Percentiles rank a stretch among this genome's conserved stretches.
Evolutionary conservation across 2,888 invertebrate species (phyloP).

Genomic region (Dynastes maya): DNA sequence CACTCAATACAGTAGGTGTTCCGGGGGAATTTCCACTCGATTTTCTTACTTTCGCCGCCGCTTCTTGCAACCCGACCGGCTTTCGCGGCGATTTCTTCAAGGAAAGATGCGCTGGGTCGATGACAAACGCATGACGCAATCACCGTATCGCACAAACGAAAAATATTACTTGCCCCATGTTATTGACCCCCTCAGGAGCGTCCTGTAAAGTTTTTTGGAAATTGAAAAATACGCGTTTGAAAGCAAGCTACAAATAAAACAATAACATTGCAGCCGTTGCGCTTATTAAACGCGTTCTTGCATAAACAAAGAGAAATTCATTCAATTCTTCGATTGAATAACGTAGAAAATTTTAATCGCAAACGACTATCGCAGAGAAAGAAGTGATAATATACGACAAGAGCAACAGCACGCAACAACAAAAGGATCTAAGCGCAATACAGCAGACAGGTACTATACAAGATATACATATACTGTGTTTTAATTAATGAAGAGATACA

Average conservation of each 20-base stretch:
- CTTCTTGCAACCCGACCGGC: background rate
- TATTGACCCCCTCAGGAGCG: conserved; percentile 17
- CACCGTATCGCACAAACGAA: background rate
- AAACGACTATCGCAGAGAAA: background rate
- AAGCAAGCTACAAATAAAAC: too few species aligned
- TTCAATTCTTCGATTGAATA: conserved; percentile 8
- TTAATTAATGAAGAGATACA: conserved; percentile 56
- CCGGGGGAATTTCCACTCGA: conserved; percentile 37
- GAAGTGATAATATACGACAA: background rate
- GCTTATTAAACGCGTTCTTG: background rate
- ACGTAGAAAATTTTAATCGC: background rate
- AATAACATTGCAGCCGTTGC: background rate
- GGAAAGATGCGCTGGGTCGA: background rate
- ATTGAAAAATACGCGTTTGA: too few species aligned
- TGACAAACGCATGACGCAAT: conserved; percentile 15
- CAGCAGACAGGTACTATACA: conserved; percentile 17
- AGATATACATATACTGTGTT: conserved; percentile 7
- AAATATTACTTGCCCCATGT: conserved; percentile 6
- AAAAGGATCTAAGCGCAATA: conserved; percentile 19
- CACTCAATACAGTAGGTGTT: conserved; percentile 8
- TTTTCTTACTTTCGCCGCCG: background rate
- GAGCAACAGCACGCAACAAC: background rate
- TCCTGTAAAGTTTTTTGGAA: background rate
- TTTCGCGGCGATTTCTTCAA: background rate
- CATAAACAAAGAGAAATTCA: conserved; percentile 7